Base-by-base conservation (phyloP, 1,140 invertebrate genomes). In the Paralvinella palmiformis region DNA sequence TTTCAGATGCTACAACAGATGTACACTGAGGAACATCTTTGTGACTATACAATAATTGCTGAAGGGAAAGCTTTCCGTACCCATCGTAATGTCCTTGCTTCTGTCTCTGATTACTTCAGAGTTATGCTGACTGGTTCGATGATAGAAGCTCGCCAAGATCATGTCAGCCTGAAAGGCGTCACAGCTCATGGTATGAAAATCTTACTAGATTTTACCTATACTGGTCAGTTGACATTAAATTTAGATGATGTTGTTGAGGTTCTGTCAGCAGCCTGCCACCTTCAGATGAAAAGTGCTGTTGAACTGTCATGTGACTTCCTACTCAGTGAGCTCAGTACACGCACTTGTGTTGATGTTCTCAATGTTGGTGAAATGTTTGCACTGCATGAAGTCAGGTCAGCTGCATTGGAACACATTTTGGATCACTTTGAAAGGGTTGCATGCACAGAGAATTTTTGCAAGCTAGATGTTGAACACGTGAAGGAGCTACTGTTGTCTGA, bases 91-190 rank as follows among this genome's bases (percentile, higher is more conserved):
- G 20, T 57, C 2, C 33, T 57, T 24, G 55, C 55, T 10, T n/a
- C 55, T 0, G 55, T 57, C 4, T 31, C 24, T 36, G 55, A 57
- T 20, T 57, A 57, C 55, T 57, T 57, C 55, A 24, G 33, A 10
- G 55, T 33, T 20, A 57, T 57, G 55, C 33, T 57, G 29, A 57
- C 55, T 6, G 55, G 55, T 6, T 20, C 29, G 20, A 57, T 57
- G 55, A 15, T 57, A 20, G 55, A 57, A 33, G 55, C 55, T 13
- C 55, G 27, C 0, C 55, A 57, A n/a, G 55, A 57, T 33, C 55
- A 57, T 20, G 55, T 57, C n/a, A 20, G 33, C 33, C n/a, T 57
- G 55, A 57, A 57, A 32, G 55, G 55, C 10, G 55, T 57, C 20
- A 22, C 55, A 1, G 55, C 55, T 33, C 22, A 32, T 33, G 55